Percentiles rank a stretch among this genome's conserved stretches.
phyloP scores from a whole-genome alignment of 2,113 vertebrate species.

The Galemys pyrenaicus region DNA sequence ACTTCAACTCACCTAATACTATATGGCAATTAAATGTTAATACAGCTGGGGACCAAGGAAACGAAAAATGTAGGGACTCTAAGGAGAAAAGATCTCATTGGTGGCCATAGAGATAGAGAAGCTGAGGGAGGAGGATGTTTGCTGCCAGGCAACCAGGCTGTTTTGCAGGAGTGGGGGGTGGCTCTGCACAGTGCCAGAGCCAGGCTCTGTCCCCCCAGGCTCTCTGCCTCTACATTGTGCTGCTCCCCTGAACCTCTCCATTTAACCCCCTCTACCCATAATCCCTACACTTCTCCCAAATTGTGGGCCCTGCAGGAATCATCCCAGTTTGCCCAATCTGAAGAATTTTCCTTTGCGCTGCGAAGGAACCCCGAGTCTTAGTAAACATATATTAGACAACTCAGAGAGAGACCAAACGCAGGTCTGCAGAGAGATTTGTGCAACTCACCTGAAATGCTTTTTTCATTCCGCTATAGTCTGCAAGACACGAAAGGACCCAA shows the following conservation, averaged over 20 bases:
- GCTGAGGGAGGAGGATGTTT: not conserved
- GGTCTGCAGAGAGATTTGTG: not conserved
- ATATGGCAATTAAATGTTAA: not conserved
- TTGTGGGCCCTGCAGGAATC: not conserved
- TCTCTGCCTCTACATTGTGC: not conserved
- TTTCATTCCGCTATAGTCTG: not conserved
- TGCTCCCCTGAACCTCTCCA: not conserved
- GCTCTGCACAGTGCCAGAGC: rapidly evolving
- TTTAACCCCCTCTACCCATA: rapidly evolving
- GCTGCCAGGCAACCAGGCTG: not conserved
- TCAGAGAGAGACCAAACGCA: not conserved
- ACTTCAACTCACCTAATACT: not conserved
- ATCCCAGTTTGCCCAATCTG: not conserved
- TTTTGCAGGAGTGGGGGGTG: not conserved
- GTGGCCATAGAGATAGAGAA: not conserved
- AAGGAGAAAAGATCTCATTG: not conserved
- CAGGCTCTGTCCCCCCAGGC: not conserved
- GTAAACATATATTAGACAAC: not conserved
- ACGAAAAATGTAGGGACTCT: not conserved
- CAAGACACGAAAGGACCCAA: not conserved
- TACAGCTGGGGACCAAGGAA: not conserved
- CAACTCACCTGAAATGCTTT: not conserved
- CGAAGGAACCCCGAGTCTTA: not conserved
- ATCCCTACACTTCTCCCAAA: not conserved
- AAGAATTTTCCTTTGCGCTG: not conserved